Conservation (phyloP, 2,797 vertebrate genomes). For the Argentina silus region DNA sequence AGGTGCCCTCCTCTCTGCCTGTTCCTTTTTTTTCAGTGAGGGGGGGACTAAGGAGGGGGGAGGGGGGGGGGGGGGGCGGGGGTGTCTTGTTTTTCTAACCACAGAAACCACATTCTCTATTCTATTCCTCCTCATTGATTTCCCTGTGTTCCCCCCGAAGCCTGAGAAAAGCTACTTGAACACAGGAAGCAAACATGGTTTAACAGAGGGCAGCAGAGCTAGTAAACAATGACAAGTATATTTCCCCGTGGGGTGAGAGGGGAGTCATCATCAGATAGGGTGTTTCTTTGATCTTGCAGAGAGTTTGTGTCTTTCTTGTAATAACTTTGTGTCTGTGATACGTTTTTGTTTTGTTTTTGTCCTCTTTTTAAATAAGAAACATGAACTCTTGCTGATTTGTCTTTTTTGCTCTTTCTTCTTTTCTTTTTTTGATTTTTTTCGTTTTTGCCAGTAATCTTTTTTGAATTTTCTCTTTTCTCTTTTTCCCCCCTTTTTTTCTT, state of each 20-base stretch:
- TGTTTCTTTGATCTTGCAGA: slow-evolving; percentile 75
- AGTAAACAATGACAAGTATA: slow-evolving; percentile 47
- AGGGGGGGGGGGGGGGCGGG: not conserved
- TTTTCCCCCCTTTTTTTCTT: slow-evolving; percentile 91
- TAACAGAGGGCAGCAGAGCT: slow-evolving; percentile 18
- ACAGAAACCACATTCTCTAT: slow-evolving; percentile 50
- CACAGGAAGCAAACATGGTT: slow-evolving; percentile 40
- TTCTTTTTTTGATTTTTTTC: slow-evolving; percentile 81
- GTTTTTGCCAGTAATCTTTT: slow-evolving; percentile 86
- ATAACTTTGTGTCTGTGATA: slow-evolving; percentile 81
- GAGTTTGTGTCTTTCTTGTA: slow-evolving; percentile 78
- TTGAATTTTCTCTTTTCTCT: slow-evolving; percentile 90
- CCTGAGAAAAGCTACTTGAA: slow-evolving; percentile 25
- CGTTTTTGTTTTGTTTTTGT: slow-evolving; percentile 73
- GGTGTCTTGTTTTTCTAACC: slow-evolving; percentile 72
- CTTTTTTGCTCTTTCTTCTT: slow-evolving; percentile 84
- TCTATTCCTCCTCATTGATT: slow-evolving; percentile 44
- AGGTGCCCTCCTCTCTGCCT: slow-evolving; percentile 55
- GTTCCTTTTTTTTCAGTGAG: slow-evolving; percentile 41
- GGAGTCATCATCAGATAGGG: slow-evolving; percentile 39
- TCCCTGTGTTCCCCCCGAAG: slow-evolving; percentile 26
- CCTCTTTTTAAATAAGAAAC: slow-evolving; percentile 66
- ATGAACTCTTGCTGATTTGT: slow-evolving; percentile 77
- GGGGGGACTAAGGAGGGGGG: slow-evolving; percentile 6
- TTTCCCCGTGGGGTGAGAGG: slow-evolving; percentile 58